Conservation (phyloP, 2,113 vertebrate genomes). For the Heterocephalus glaber region DNA sequence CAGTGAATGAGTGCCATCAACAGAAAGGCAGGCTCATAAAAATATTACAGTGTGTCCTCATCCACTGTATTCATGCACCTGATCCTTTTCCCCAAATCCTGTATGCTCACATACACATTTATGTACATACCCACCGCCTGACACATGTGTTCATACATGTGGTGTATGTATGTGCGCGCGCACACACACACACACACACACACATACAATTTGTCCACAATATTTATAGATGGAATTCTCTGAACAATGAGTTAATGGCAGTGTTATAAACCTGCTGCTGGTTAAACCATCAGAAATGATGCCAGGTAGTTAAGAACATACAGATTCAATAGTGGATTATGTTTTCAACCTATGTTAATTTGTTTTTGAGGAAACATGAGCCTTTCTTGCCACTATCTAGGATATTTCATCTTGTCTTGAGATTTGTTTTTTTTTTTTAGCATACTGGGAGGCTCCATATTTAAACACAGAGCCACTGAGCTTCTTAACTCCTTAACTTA, state of each 20-base stretch:
- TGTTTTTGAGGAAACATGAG: neutral
- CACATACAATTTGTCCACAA: neutral
- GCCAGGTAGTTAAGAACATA: neutral
- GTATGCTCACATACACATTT: neutral
- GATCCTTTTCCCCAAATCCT: neutral
- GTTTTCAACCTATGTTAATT: neutral
- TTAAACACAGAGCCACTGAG: neutral
- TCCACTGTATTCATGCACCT: neutral
- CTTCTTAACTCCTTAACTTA: neutral
- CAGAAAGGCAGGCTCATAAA: neutral
- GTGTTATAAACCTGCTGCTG: neutral
- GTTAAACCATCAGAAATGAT: neutral
- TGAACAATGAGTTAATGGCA: neutral
- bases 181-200: accelerated
- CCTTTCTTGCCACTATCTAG: neutral
- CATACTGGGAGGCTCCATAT: neutral
- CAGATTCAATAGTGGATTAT: neutral
- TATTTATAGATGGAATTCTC: neutral
- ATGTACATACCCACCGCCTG: neutral
- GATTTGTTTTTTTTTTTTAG: neutral
- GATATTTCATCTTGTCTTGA: neutral
- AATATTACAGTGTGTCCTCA: neutral
- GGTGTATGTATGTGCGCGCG: neutral
- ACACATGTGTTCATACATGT: neutral
- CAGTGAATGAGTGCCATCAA: neutral